Evolutionary conservation across 2,797 vertebrate genomes (phyloP), one percentile per base, ranked within the genome.

Genomic region (Microchirus variegatus): DNA sequence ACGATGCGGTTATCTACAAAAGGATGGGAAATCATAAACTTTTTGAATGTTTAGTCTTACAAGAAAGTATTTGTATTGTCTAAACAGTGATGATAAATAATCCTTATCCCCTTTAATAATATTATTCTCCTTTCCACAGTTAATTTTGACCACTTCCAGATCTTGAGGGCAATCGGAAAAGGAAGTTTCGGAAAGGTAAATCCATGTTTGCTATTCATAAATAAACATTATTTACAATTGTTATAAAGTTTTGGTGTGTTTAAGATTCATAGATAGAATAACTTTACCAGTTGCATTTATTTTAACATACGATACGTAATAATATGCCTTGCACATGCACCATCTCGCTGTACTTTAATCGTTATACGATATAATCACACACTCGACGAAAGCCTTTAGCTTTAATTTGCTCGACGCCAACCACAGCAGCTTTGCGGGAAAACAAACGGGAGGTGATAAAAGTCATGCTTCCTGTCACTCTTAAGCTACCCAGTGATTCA

Each of bases 131-230:
- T 90, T 69, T 71, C 87, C 87, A 17, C 92, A 99, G 97, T 99
- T 50, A 98, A 93, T 81, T 99, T 99, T 13, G 96, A 99, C 88
- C 94, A 99, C 81, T 99, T 99, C 91, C 96, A 99, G 92, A 98
- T 99, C 80, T 83, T 99, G 66, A 90, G 96, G 83, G 97, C 97
- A 44, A 99, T 99, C 67, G 97, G 97, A 63, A 99, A 98, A 90
- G 97, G 97, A 73, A 99, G 97, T 82, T 99, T 99, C 5, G 97
- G 97, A 74, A 99, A 99, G 94, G 97, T 99, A 85, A 93, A 94
- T 81, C 6, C 10, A 16, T 53, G 1, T 53, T 56, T 42, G 1
- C 6, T 2, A 10, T 6, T 45, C 31, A 31, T 7, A 40, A 14
- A 14, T 38, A 9, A 38, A 6, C 9, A 38, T 3, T 3, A 9